Evolutionary conservation across 2,797 vertebrate genomes (phyloP).

Genomic region (Eidolon dupreanum): DNA sequence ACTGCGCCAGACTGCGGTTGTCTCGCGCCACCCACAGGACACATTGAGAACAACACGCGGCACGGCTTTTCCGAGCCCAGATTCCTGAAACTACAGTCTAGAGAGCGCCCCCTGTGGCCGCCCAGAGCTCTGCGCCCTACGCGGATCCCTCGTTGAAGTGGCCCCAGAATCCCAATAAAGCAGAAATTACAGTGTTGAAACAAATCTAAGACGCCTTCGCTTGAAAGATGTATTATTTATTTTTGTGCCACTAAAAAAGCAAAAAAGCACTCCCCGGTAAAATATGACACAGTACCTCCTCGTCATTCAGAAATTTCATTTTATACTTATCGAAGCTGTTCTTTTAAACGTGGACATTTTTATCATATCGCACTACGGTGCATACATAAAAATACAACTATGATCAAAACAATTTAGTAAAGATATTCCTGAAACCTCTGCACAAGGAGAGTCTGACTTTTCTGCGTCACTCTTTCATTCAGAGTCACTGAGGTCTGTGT

Average conservation of each 20-base stretch:
- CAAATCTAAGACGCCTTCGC: background rate
- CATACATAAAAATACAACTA: background rate
- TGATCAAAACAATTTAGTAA: background rate
- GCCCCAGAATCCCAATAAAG: fast-evolving
- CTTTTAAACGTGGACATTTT: background rate
- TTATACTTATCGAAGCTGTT: background rate
- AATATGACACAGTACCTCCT: background rate
- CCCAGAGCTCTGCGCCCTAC: background rate
- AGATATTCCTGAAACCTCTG: background rate
- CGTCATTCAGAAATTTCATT: background rate
- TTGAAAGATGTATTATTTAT: background rate
- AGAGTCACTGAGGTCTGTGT: background rate
- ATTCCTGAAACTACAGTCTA: background rate
- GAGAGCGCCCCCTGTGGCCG: background rate
- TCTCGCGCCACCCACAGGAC: slow-evolving; percentile 45
- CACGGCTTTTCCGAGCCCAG: background rate
- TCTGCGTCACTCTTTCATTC: background rate
- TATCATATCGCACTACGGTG: background rate
- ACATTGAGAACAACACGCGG: background rate
- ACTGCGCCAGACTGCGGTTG: background rate
- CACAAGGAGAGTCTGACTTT: background rate
- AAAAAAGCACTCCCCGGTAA: background rate
- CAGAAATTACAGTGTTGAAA: background rate
- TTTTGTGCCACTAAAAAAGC: background rate
- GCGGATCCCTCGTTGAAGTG: background rate